These are phyloP conservation scores for Hafferia zeledoni DNA, from an alignment of 2,797 vertebrate species.

Conservation along the genomic window DNA sequence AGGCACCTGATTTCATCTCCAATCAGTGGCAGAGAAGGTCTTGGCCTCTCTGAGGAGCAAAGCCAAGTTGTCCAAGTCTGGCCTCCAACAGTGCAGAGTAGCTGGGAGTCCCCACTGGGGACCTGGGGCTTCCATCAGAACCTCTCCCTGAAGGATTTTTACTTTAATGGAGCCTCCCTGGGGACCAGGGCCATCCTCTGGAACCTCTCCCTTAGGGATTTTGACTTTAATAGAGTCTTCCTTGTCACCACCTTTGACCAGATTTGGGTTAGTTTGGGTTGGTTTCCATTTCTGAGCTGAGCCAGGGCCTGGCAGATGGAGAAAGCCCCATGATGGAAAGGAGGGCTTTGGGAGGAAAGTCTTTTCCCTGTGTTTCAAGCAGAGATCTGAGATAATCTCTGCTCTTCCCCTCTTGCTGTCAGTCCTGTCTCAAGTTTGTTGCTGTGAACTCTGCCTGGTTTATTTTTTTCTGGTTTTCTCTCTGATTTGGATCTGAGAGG, in stretches of 20 bases:
- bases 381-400: neutral
- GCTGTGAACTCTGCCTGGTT: neutral
- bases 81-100: fast-evolving
- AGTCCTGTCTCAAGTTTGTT: constrained; percentile 17
- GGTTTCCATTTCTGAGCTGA: neutral
- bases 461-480: neutral
- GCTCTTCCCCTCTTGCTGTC: neutral
- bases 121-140: neutral
- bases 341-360: neutral
- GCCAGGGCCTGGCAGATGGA: neutral
- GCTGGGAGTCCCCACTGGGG: neutral
- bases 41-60: neutral
- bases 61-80: neutral
- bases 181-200: neutral
- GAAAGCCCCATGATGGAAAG: neutral
- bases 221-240: neutral
- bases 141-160: neutral
- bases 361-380: neutral
- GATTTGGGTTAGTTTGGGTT: neutral
- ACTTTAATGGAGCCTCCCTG: neutral
- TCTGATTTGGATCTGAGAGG: constrained; percentile 20
- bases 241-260: fast-evolving
- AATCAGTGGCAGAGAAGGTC: fast-evolving
- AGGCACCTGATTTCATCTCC: neutral
- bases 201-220: neutral